A percentile compares a stretch with the other conserved stretches of the same genome.
These are phyloP conservation scores for Setophaga coronata DNA, from an alignment of 2,113 vertebrate genomes.

Conservation along the genomic window DNA sequence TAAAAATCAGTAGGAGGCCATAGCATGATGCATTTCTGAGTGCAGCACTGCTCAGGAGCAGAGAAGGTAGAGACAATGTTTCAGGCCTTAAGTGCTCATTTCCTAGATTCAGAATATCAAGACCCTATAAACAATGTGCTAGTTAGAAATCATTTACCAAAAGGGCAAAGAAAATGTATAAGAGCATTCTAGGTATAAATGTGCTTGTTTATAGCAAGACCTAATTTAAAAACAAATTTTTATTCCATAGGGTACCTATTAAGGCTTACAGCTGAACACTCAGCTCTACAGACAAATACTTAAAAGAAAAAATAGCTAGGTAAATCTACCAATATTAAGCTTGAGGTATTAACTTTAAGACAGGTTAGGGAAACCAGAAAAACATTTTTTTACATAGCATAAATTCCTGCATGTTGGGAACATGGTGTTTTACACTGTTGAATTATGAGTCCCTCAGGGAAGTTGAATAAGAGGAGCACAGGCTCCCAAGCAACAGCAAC, in stretches of 20 bases:
- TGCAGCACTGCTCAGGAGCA: not conserved
- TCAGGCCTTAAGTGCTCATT: not conserved
- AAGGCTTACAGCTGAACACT: not conserved
- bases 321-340: not conserved
- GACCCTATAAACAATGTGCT: not conserved
- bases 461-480: accelerated
- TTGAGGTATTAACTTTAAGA: not conserved
- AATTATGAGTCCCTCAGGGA: not conserved
- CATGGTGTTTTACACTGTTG: accelerated
- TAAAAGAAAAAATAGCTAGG: not conserved
- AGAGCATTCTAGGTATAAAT: not conserved
- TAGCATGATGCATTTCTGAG: not conserved
- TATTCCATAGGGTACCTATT: not conserved
- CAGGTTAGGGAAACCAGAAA: not conserved
- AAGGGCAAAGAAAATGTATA: not conserved
- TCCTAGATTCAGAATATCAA: not conserved
- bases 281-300: not conserved
- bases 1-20: not conserved
- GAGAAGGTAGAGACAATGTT: not conserved
- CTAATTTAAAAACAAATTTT: not conserved
- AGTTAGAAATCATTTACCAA: not conserved
- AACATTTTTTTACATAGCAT: not conserved
- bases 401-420: not conserved
- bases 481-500: not conserved
- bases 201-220: not conserved